Evolutionary conservation across 2,113 vertebrate genomes (phyloP).

Genomic region (Ptyas mucosa): DNA sequence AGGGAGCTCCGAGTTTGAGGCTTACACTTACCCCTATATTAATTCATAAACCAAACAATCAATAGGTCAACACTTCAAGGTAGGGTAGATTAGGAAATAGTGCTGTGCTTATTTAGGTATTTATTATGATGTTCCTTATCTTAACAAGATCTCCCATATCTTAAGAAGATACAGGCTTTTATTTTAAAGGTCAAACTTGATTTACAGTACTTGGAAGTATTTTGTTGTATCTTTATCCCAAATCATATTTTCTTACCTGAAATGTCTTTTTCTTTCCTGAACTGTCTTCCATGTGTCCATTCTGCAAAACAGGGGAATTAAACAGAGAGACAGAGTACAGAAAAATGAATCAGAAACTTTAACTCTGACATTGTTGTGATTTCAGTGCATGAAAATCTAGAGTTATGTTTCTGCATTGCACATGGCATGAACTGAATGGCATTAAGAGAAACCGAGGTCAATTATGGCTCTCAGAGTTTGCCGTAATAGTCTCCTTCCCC

Average conservation of each 20-base stretch:
- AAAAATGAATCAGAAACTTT: not conserved
- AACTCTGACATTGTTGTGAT: not conserved
- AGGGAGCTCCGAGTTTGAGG: not conserved
- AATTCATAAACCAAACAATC: not conserved
- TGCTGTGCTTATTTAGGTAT: not conserved
- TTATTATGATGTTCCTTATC: not conserved
- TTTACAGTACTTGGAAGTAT: not conserved
- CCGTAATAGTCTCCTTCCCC: not conserved
- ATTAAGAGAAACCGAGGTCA: not conserved
- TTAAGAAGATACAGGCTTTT: not conserved
- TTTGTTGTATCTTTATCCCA: not conserved
- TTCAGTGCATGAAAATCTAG: not conserved
- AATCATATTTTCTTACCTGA: not conserved
- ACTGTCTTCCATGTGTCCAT: not conserved
- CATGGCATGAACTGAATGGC: not conserved
- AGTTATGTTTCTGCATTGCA: not conserved
- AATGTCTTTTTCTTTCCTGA: not conserved
- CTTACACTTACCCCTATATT: not conserved
- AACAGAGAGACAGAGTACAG: not conserved
- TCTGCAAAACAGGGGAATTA: not conserved
- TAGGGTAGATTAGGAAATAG: not conserved
- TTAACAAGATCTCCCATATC: not conserved
- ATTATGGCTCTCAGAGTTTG: not conserved
- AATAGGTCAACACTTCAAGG: not conserved
- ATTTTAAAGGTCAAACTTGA: not conserved